Conservation (phyloP, 2,113 vertebrate species). For the Psilopsiagon aurifrons region DNA sequence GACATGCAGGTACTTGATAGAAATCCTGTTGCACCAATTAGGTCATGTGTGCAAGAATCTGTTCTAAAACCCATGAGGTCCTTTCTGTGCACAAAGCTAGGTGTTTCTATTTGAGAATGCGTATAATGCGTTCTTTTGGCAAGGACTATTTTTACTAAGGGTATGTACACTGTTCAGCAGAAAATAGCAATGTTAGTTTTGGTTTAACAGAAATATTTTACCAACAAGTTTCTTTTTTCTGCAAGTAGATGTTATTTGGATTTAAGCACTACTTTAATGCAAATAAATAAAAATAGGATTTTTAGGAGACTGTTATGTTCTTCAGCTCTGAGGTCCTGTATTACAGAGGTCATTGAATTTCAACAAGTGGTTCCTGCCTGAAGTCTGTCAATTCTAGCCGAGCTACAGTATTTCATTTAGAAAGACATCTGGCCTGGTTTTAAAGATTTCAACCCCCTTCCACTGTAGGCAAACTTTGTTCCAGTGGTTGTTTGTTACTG, state of each 20-base stretch:
- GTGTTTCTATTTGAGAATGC: neutral
- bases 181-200: conserved; percentile 11
- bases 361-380: conserved; percentile 44
- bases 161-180: neutral
- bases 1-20: neutral
- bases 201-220: neutral
- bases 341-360: conserved; percentile 57
- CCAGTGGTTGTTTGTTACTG: neutral
- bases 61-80: neutral
- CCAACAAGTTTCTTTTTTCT: neutral
- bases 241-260: neutral
- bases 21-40: neutral
- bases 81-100: neutral
- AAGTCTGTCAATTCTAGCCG: neutral
- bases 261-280: neutral
- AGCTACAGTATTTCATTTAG: conserved; percentile 28
- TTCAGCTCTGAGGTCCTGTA: conserved; percentile 8
- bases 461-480: neutral
- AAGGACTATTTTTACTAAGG: neutral
- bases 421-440: conserved; percentile 52
- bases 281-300: conserved; percentile 32
- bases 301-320: neutral
- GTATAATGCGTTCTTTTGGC: neutral
- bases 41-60: neutral
- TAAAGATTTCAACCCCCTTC: conserved; percentile 6